phyloP scores from a whole-genome alignment of 2,797 vertebrate species.

The Rousettus madagascariensis region DNA sequence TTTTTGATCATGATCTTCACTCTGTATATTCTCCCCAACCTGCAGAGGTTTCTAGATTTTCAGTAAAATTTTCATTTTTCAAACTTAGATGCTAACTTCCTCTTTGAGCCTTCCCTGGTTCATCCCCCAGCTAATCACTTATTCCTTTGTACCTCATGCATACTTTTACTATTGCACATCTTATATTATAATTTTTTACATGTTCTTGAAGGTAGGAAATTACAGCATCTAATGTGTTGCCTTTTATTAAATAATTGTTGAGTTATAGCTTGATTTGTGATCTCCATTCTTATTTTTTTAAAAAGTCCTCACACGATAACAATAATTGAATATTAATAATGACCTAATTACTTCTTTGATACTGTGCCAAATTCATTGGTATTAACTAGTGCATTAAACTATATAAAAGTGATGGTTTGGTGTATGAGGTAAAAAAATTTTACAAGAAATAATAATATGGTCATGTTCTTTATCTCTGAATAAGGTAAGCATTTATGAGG shows the following conservation, averaged over 20 bases:
- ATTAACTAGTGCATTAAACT: not conserved
- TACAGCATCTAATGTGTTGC: not conserved
- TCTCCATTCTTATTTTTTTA: not conserved
- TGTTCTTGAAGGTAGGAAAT: not conserved
- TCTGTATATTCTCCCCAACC: not conserved
- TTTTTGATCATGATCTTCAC: not conserved
- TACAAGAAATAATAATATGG: not conserved
- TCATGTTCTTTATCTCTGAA: not conserved
- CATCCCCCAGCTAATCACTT: not conserved
- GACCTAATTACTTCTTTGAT: constrained; percentile 38
- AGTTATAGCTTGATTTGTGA: constrained; percentile 9
- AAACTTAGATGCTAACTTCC: not conserved
- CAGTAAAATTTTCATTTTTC: constrained; percentile 16
- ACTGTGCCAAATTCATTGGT: constrained; percentile 14
- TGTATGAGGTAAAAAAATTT: not conserved
- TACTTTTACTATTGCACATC: not conserved
- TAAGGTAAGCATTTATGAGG: constrained; percentile 9
- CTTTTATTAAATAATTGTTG: not conserved
- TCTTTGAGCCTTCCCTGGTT: not conserved
- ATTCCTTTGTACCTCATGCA: not conserved
- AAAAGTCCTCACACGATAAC: not conserved
- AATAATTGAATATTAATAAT: not conserved
- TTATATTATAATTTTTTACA: not conserved
- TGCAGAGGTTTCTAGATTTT: not conserved
- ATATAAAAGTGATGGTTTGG: not conserved